These are phyloP conservation scores for Dendrolimus punctatus DNA, from an alignment of 1,140 invertebrate genomes.

Conservation along the genomic window DNA sequence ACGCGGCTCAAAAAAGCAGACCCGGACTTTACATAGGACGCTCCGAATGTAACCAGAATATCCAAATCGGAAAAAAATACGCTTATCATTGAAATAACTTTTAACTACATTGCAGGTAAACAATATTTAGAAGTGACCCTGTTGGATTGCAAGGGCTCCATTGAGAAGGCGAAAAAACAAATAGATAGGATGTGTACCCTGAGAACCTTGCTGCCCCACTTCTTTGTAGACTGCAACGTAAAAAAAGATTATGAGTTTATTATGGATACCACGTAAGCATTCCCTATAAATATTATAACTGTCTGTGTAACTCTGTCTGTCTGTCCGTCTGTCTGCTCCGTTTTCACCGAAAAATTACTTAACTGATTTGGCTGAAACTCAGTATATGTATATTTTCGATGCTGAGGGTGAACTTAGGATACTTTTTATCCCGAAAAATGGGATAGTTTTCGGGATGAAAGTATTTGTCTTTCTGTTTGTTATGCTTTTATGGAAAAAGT, in stretches of 20 bases:
- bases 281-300: neutral
- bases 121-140: conserved; percentile 19
- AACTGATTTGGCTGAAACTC: too few species aligned
- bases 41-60: neutral
- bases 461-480: too few species aligned
- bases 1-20: too few species aligned
- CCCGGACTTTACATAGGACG: too few species aligned
- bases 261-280: conserved; percentile 4
- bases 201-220: conserved; percentile 14
- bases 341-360: conserved; percentile 24
- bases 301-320: conserved; percentile 13
- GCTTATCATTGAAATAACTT: neutral
- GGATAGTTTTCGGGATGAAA: too few species aligned
- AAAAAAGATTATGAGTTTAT: conserved; percentile 7
- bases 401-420: too few species aligned
- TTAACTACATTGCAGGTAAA: conserved; percentile 12
- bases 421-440: too few species aligned
- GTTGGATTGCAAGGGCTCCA: conserved; percentile 20
- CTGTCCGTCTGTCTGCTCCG: conserved; percentile 13
- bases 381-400: too few species aligned
- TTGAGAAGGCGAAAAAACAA: conserved; percentile 21
- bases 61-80: too few species aligned
- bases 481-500: too few species aligned
- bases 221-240: conserved; percentile 6
- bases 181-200: conserved; percentile 25